Evolutionary conservation across 1,140 invertebrate species (phyloP), one percentile per base, ranked within the genome.

Genomic region (Trinorchestia longiramus): DNA sequence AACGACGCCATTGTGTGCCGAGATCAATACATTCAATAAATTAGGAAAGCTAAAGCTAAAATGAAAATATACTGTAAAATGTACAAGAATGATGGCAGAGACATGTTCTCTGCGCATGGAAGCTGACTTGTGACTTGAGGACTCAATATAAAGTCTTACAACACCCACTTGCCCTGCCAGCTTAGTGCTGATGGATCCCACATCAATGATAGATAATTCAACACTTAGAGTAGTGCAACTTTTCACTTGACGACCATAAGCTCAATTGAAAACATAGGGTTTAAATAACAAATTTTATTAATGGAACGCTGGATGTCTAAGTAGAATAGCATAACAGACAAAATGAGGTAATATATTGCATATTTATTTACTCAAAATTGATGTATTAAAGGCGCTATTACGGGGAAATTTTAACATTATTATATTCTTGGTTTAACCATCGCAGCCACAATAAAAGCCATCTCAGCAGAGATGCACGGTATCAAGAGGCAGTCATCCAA

Each of bases 61-160:
- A 77, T 77, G 62, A 77, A 77, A 77, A 77, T 77, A 77, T 77
- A 77, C 62, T 77, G 36, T 77, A 77, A 77, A 77, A 77, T 77
- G 28, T 77, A 77, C 62, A 77, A 77, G 47, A 77, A 77, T 15
- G 62, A 77, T 77, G 62, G 62, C 15, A 11, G 62, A 77, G 62
- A 77, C 62, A 77, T 23, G 62, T 36, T 77, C 62, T 77, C 62
- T 77, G 62, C 62, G 28, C 36, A 36, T 77, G 15, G 62, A 53
- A 19, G 19, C 47, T 19, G 6, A 53, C 47, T 53, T 53, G 47
- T 53, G 47, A 53, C 47, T 53, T 19, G 47, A 53, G 47, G 6
- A 19, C 47, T 19, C 47, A 6, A 19, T 53, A 53, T 6, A 53
- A 8, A 19, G 47, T 19, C 6, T 6, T 6, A 19, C 19, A 19